Evolutionary conservation across 2,888 invertebrate species (phyloP), one percentile per base, ranked within the genome.

Genomic region (Glaucopsyche alexis): DNA sequence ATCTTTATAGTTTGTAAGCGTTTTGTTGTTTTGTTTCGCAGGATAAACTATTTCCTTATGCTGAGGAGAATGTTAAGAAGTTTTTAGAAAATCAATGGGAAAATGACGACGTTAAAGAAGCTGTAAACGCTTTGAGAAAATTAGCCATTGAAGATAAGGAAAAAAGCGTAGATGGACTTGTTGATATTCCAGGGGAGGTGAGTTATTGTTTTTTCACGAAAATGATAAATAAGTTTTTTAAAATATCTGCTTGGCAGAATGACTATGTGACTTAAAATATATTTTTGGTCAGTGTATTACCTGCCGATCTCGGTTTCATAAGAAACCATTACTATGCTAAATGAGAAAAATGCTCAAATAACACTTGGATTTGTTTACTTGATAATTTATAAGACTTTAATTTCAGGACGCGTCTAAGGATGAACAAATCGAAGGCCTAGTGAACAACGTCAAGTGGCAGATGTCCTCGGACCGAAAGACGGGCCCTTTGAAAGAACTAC

Each of bases 401-500:
- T 87, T 87, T 60, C 87, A 93, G 92, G 90, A 93, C 78, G 84
- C 88, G 1, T 81, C 87, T 13, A 93, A 93, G 77, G 91, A 90
- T n/a, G 89, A 89, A 38, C 88, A 94, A 77, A 94, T 95, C 74
- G 94, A 95, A 76, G 94, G 94, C 67, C 89, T 97, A 45, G 90
- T 96, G 14, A 94, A 94, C 75, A 96, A 95, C 87, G 94, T 98
- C 14, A 94, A 95, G 78, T 96, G 96, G 94, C 96, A 97, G 87
- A 98, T 98, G 94, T 95, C 96, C 69, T 90, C 92, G 42, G 97
- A 98, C 86, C 94, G 96, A 75, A 97, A 98, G 86, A 94, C 95
- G 50, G 95, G 95, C 7, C 95, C 96, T 7, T 91, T 99, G 76
- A 99, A 99, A 86, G 94, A 95, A 71, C 91, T 99, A n/a, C 99